Percentiles rank a stretch among this genome's conserved stretches.
Evolutionary conservation across 2,113 vertebrate species (phyloP).

Genomic region (Tetraodon nigroviridis): DNA sequence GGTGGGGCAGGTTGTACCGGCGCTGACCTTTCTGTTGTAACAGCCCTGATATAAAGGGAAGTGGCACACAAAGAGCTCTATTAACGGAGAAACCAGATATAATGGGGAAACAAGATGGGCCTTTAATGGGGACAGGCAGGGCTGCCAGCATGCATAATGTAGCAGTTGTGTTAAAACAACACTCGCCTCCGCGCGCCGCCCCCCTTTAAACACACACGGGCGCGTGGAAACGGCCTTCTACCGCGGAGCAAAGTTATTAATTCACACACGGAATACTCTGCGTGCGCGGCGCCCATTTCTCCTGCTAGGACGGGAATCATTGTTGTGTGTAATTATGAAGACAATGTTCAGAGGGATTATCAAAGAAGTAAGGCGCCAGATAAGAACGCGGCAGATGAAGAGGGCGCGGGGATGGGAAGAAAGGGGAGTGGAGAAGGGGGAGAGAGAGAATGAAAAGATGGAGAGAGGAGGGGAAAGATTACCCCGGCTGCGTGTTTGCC

Average conservation of each 20-base stretch:
- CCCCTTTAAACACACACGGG: constrained; percentile 24
- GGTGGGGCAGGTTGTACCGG: constrained; percentile 49
- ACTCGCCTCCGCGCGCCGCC: constrained; percentile 40
- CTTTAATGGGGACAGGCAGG: constrained; percentile 68
- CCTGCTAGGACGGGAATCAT: constrained; percentile 66
- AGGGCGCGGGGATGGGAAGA: constrained; percentile 61
- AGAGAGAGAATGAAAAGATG: constrained; percentile 32
- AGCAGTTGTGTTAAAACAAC: constrained; percentile 72
- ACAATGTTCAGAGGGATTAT: constrained; percentile 74
- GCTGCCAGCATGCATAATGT: constrained; percentile 73
- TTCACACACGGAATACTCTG: constrained; percentile 64
- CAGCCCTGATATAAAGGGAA: constrained; percentile 62
- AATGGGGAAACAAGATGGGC: constrained; percentile 72
- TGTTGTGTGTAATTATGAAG: constrained; percentile 76
- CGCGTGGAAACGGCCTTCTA: constrained; percentile 29
- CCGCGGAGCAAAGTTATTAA: constrained; percentile 62
- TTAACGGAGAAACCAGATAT: constrained; percentile 70
- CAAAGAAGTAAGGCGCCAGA: constrained; percentile 68
- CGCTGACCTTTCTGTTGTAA: constrained; percentile 69
- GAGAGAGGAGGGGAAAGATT: constrained; percentile 58
- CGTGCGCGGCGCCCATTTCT: constrained; percentile 57
- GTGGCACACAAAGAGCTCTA: constrained; percentile 69
- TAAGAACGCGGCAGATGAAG: constrained; percentile 69
- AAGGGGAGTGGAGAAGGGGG: constrained; percentile 50
- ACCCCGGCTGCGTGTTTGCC: constrained; percentile 51